These are phyloP conservation scores for Platerodrilus igneus DNA, from an alignment of 2,888 invertebrate species.

Conservation along the genomic window DNA sequence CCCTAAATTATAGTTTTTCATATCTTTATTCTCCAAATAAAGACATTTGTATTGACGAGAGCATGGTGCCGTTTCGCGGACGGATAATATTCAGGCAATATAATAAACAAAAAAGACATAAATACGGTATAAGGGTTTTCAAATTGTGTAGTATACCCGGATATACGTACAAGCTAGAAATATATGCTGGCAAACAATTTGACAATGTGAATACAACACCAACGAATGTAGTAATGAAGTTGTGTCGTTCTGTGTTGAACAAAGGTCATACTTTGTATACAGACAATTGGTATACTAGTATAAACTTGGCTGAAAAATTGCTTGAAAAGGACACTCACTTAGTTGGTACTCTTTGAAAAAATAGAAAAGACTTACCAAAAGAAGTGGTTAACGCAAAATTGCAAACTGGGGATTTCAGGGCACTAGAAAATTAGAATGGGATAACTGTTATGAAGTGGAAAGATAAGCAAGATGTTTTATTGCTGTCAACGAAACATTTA, in stretches of 20 bases:
- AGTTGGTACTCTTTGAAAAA: neutral
- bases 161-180: conserved; percentile 3
- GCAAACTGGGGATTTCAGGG: conserved; percentile 29
- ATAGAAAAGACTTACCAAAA: no score
- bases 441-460: conserved; percentile 33
- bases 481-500: conserved; percentile 38
- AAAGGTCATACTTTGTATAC: conserved; percentile 12
- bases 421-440: conserved; percentile 34
- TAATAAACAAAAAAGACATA: no score
- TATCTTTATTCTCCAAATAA: no score
- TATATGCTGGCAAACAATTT: neutral
- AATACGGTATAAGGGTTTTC: conserved; percentile 3
- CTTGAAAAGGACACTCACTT: conserved; percentile 5
- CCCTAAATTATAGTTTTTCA: no score
- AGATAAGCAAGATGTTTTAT: conserved; percentile 33
- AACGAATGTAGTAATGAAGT: no score
- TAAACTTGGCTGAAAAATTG: conserved; percentile 6
- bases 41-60: no score
- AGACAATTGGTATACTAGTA: conserved; percentile 17
- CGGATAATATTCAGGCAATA: no score
- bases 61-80: no score
- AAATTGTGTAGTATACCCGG: conserved; percentile 1
- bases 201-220: neutral
- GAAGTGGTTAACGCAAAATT: conserved; percentile 35
- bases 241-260: no score